Evolutionary conservation across 2,888 invertebrate species (phyloP), one percentile per base, ranked within the genome.

Genomic region (Chloroclysta siterata): DNA sequence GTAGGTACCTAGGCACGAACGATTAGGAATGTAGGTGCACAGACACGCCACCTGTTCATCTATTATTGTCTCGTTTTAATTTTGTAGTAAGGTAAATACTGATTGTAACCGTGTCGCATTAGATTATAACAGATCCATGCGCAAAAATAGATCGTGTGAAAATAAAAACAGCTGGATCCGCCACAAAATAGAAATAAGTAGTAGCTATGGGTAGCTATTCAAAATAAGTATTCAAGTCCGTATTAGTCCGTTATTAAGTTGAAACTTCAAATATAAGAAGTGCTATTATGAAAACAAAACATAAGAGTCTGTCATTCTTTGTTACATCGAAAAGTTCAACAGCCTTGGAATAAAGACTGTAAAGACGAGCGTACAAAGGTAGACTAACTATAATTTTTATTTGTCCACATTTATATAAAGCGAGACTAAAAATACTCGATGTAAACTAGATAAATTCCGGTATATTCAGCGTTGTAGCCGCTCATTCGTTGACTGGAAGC

Each of bases 381-480:
- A 67, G 63, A 64, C 63, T 66, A 60, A 22, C 70, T 70, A 75
- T 70, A 74, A 72, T 72, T 72, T 77, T 73, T 77, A 73, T 76
- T 74, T 82, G 80, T 83, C 80, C 79, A 79, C 72, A 76, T 83
- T 81, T 78, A 78, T 80, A 81, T 79, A 80, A 67, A 70, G 76
- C 72, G 71, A 66, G 66, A 75, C 78, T 86, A 86, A 88, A 88
- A 88, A 87, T 90, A 89, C 82, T 77, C 60, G 67, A 77, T 73
- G 77, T 82, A 86, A 85, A 84, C 81, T 80, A 82, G 76, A 87
- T 86, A 87, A 88, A 87, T 83, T 85, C 81, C 79, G 74, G 82
- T 77, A 74, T 80, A 81, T 79, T 79, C 77, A 65, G 76, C 80
- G 78, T 74, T 77, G 73, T 72, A 74, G 71, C 73, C 70, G 77